Conservation (phyloP, 2,797 vertebrate genomes). For the Mormyrops boulengeri region DNA sequence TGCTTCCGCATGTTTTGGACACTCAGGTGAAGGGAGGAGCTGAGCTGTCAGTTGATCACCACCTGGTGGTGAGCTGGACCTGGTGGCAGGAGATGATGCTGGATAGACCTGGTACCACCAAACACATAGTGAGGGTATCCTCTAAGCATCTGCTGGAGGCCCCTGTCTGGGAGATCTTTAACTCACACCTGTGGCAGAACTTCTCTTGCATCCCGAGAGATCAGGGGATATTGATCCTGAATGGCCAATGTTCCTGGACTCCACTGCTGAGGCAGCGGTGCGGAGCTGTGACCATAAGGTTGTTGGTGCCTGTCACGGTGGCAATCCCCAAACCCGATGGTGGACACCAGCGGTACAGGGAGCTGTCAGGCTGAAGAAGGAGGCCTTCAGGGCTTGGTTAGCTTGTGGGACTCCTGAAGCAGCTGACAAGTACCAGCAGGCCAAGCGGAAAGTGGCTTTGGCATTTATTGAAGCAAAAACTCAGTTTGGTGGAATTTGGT, state of each 20-base stretch:
- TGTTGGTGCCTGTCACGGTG: neutral
- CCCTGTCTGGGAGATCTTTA: neutral
- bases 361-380: neutral
- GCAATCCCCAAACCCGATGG: neutral
- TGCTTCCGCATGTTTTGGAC: neutral
- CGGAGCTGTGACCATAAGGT: neutral
- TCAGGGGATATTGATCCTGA: neutral
- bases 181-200: neutral
- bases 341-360: neutral
- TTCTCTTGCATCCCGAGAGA: neutral
- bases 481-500: too few species aligned
- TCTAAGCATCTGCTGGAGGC: neutral
- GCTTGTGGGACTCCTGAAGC: neutral
- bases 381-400: neutral
- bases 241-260: neutral
- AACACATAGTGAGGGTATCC: neutral
- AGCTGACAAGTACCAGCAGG: neutral
- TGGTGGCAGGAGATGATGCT: neutral
- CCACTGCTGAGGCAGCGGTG: neutral
- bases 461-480: neutral
- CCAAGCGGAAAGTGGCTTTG: neutral
- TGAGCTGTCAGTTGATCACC: neutral
- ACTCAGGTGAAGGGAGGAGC: neutral
- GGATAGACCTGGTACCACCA: neutral
- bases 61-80: neutral